Conservation (phyloP, 2,797 vertebrate genomes). For the Chelmon rostratus region DNA sequence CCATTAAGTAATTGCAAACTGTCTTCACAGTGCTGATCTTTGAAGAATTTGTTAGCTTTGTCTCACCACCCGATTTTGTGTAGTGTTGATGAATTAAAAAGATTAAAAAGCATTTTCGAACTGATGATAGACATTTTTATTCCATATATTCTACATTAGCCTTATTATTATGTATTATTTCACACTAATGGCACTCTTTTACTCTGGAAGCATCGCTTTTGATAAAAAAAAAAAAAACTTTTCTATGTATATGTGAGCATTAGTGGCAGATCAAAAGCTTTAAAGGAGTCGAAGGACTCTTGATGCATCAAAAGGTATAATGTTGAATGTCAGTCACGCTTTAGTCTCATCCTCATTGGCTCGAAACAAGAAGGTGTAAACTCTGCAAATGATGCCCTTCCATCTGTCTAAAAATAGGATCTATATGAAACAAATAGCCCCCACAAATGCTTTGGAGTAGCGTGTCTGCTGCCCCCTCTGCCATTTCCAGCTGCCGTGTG, state of each 20-base stretch:
- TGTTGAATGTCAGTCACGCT: constrained; percentile 4
- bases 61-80: not conserved
- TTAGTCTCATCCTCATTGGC: not conserved
- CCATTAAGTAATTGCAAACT: not conserved
- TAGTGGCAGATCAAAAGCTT: not conserved
- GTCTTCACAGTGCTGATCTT: not conserved
- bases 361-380: constrained; percentile 31
- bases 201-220: too few relatives aligned
- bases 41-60: not conserved
- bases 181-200: too few relatives aligned
- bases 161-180: too few relatives aligned
- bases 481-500: constrained; percentile 53
- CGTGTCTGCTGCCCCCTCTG: constrained; percentile 56
- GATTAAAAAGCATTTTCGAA: not conserved
- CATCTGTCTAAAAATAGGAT: constrained; percentile 52
- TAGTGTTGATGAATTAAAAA: not conserved
- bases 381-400: constrained; percentile 11
- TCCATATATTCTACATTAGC: too few relatives aligned
- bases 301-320: constrained; percentile 1
- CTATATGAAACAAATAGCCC: constrained; percentile 43
- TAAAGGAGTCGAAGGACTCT: not conserved
- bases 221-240: too few relatives aligned
- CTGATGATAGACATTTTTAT: too few relatives aligned
- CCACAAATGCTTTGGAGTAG: constrained; percentile 43
- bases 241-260: not conserved